Conservation (phyloP, 2,888 invertebrate genomes). For the Hydrotaea cyrtoneurina region DNA sequence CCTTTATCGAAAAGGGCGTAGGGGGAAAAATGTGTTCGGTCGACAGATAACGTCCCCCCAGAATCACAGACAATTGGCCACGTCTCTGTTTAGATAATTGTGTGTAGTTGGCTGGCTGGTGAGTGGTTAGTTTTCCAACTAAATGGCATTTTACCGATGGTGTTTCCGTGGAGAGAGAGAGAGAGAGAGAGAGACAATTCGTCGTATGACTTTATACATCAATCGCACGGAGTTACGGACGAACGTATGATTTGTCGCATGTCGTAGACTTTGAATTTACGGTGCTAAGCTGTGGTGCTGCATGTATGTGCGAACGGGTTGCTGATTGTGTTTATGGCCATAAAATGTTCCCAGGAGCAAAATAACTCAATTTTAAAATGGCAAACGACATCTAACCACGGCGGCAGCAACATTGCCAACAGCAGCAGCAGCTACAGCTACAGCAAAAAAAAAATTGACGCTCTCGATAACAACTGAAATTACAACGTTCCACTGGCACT, state of each 20-base stretch:
- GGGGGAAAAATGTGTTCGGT: too few relatives aligned
- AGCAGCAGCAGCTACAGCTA: not conserved
- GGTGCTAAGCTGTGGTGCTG: not conserved
- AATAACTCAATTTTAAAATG: constrained; percentile 80
- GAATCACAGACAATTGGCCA: constrained; percentile 32
- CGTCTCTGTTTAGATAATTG: constrained; percentile 40
- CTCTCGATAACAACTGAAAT: constrained; percentile 54
- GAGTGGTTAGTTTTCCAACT: constrained; percentile 24
- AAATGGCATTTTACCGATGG: constrained; percentile 8
- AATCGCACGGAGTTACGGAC: constrained; percentile 44
- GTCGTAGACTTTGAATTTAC: not conserved
- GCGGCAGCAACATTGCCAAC: constrained; percentile 11
- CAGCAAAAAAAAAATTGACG: constrained; percentile 54
- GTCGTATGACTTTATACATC: constrained; percentile 32
- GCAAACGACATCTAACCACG: constrained; percentile 71
- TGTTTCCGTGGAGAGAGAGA: not conserved
- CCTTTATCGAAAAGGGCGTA: not conserved
- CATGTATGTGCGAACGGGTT: not conserved
- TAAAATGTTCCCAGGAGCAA: constrained; percentile 76
- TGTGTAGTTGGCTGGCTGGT: constrained; percentile 31
- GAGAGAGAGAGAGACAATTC: constrained; percentile 19
- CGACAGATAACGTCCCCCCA: too few relatives aligned
- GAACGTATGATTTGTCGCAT: constrained; percentile 9
- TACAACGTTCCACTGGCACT: constrained; percentile 15
- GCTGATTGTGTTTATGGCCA: constrained; percentile 62